Evolutionary conservation across 2,797 vertebrate species (phyloP).

Genomic region (Aeoliscus strigatus): DNA sequence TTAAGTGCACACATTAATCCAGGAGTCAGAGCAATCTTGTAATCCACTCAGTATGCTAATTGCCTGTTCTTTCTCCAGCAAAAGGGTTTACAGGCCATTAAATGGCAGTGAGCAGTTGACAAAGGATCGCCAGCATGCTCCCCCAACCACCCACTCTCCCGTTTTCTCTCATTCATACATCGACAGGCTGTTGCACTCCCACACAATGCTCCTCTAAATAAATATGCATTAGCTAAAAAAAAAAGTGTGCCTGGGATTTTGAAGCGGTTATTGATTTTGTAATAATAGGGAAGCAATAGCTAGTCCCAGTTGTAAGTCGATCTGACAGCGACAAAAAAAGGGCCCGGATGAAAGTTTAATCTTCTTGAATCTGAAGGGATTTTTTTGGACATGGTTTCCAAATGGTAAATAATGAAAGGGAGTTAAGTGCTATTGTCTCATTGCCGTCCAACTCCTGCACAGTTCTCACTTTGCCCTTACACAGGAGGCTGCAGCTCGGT

Average conservation of each 20-base stretch:
- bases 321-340: slow-evolving; percentile 15
- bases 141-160: slow-evolving; percentile 32
- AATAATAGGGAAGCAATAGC: slow-evolving; percentile 2
- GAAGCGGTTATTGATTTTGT: slow-evolving; percentile 33
- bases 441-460: slow-evolving; percentile 9
- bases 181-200: slow-evolving; percentile 53
- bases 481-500: slow-evolving; percentile 43
- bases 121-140: slow-evolving; percentile 62
- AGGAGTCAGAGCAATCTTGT: slow-evolving; percentile 74
- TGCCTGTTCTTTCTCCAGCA: slow-evolving; percentile 73
- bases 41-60: slow-evolving; percentile 79
- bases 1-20: slow-evolving; percentile 78
- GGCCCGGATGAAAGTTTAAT: slow-evolving; percentile 17
- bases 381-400: slow-evolving; percentile 10
- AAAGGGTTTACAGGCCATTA: slow-evolving; percentile 76
- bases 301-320: not conserved
- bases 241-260: slow-evolving; percentile 4
- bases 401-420: slow-evolving; percentile 53
- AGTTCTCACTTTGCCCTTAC: too few species aligned
- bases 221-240: slow-evolving; percentile 27
- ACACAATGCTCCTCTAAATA: slow-evolving; percentile 26
- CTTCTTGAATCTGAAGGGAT: slow-evolving; percentile 6
- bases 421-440: slow-evolving; percentile 48
- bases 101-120: slow-evolving; percentile 73
- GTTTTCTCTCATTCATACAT: slow-evolving; percentile 58